phyloP scores from a whole-genome alignment of 2,113 vertebrate species.

The Platanista minor region DNA sequence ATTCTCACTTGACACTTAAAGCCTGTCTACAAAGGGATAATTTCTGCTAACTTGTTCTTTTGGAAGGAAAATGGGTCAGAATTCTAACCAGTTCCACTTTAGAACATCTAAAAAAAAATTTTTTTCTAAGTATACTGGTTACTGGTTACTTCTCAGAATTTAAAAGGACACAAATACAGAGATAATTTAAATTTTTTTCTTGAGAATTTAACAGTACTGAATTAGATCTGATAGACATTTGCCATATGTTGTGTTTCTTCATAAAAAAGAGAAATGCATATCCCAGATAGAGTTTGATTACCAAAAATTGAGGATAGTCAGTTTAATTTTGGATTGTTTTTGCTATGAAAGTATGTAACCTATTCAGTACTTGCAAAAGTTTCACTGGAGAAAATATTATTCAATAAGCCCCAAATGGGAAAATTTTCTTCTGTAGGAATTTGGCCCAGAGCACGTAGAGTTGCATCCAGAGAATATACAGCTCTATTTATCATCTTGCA shows the following conservation, averaged over 20 bases:
- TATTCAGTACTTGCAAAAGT: constrained; percentile 53
- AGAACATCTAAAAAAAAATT: neutral
- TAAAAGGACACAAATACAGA: neutral
- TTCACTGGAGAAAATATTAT: constrained; percentile 67
- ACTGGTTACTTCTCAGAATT: constrained; percentile 27
- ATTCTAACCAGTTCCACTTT: constrained; percentile 6
- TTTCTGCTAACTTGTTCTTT: neutral
- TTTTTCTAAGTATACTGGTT: neutral
- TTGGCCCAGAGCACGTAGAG: constrained; percentile 50
- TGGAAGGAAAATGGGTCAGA: neutral
- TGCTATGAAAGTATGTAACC: constrained; percentile 43
- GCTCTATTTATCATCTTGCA: constrained; percentile 65
- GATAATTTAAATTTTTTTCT: neutral
- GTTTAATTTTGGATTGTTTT: constrained; percentile 45
- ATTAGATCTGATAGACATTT: neutral
- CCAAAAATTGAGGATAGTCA: neutral
- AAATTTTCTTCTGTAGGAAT: constrained; percentile 59
- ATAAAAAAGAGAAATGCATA: constrained; percentile 14
- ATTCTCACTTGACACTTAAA: neutral
- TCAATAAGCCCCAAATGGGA: constrained; percentile 62
- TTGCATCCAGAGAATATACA: constrained; percentile 39
- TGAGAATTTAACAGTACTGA: neutral
- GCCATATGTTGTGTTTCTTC: neutral
- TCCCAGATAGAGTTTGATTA: neutral
- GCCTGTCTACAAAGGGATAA: neutral